Evolutionary conservation across 2,888 invertebrate species (phyloP).

Genomic region (Drosophila mimica): DNA sequence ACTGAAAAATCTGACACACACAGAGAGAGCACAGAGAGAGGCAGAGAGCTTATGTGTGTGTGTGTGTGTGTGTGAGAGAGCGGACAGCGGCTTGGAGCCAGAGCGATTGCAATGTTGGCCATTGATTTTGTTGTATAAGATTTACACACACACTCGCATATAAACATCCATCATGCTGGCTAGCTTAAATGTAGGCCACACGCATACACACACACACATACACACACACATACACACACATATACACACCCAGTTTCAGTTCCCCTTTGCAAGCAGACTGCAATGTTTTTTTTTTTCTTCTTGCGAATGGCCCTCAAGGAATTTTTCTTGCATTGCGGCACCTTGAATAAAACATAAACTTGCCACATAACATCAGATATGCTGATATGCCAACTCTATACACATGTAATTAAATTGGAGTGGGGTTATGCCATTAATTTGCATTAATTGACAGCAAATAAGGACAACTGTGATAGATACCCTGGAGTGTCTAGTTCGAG

Average conservation of each 20-base stretch:
- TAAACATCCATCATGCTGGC: conserved; percentile 57
- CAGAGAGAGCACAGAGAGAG: conserved; percentile 15
- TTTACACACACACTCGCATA: conserved; percentile 15
- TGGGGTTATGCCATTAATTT: not conserved
- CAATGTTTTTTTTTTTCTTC: conserved; percentile 24
- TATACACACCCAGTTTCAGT: conserved; percentile 24
- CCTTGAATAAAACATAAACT: conserved; percentile 32
- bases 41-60: conserved; percentile 1
- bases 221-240: not conserved
- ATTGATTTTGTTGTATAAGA: conserved; percentile 77
- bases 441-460: not conserved
- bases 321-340: conserved; percentile 38
- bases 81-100: conserved; percentile 43
- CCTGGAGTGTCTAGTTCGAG: not conserved
- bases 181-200: conserved; percentile 67
- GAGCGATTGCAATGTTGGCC: conserved; percentile 69
- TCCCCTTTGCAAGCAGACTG: conserved; percentile 17
- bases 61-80: conserved; percentile 15
- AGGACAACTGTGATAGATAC: not conserved
- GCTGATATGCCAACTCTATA: conserved; percentile 6
- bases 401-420: not conserved
- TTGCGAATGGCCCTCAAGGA: conserved; percentile 59
- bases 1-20: conserved; percentile 42
- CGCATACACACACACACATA: conserved; percentile 47
- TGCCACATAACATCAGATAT: conserved; percentile 1